Evolutionary conservation across 2,797 vertebrate genomes (phyloP), one percentile per base, ranked within the genome.

Genomic region (Gephyroberyx darwinii): DNA sequence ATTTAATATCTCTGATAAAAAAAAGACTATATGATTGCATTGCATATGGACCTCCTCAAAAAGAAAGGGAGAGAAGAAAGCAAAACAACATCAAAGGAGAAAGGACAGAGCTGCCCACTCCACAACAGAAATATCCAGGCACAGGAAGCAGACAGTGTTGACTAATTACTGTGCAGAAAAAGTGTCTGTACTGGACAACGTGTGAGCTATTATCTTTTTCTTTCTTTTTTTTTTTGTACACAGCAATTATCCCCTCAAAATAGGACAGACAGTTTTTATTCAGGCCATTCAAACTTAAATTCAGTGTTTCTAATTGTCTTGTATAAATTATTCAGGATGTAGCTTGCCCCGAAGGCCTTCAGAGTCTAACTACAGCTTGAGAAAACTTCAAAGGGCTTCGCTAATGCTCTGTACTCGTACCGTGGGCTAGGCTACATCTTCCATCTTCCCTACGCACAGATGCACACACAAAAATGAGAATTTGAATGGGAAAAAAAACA

Each of bases 311-410:
- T 77, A 75, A 87, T 83, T 83, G 83, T 75, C 75, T 37, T 8
- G 22, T 56, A 82, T 81, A 71, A 86, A 88, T 84, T 53, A 84
- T 87, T 86, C 78, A 85, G 53, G 53, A 65, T 67, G 69, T 63
- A 56, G 76, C 57, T 62, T 19, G 35, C 74, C 84, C 77, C 58
- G 22, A 1, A 76, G 78, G 76, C 71, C 73, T 67, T 26, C 20
- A 50, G 30, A 73, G 79, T 76, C 69, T 16, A 64, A 63, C 59
- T 65, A 0, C 68, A 66, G 79, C 61, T 66, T 45, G 47, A 41
- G 50, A 73, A 58, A 69, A 74, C 75, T 79, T 85, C 69, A 84
- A 79, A 79, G 58, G 48, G 60, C 17, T 51, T 77, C 33, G 31
- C 19, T 74, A 67, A 77, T 73, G 73, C 63, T 57, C 56, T 56